phyloP scores from a whole-genome alignment of 2,888 invertebrate species.

The Oxytorus armatus region DNA sequence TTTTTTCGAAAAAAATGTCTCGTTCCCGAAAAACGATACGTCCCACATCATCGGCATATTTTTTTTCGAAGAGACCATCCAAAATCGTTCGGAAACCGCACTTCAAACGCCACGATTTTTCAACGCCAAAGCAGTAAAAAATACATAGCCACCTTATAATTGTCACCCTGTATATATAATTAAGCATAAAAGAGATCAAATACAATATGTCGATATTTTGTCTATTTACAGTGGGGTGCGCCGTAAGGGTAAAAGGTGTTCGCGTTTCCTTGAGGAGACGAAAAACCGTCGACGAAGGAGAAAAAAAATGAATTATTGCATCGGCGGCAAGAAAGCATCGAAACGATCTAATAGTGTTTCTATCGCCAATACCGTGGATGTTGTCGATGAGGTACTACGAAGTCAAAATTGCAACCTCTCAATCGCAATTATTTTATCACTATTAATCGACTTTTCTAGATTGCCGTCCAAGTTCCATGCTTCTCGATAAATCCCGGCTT shows the following conservation, averaged over 20 bases:
- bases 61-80: too few species aligned
- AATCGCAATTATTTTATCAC: not conserved
- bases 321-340: conserved; percentile 50
- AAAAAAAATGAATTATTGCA: conserved; percentile 63
- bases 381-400: conserved; percentile 53
- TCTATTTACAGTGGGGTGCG: not conserved
- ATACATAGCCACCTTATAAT: too few species aligned
- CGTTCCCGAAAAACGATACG: too few species aligned
- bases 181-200: not conserved
- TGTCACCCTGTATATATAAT: too few species aligned
- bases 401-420: not conserved
- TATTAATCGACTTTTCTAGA: conserved; percentile 41
- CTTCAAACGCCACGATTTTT: too few species aligned
- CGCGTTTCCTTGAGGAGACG: not conserved
- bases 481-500: conserved; percentile 71
- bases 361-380: conserved; percentile 37
- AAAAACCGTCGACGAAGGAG: not conserved
- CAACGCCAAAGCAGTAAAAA: too few species aligned
- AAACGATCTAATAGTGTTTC: conserved; percentile 44
- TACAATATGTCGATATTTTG: not conserved
- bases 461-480: conserved; percentile 65
- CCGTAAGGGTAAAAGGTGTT: conserved; percentile 12
- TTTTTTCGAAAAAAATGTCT: too few species aligned
- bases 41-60: too few species aligned
- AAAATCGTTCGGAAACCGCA: too few species aligned